Base-by-base conservation (phyloP, 2,888 invertebrate species). In the Metacarcinus magister region DNA sequence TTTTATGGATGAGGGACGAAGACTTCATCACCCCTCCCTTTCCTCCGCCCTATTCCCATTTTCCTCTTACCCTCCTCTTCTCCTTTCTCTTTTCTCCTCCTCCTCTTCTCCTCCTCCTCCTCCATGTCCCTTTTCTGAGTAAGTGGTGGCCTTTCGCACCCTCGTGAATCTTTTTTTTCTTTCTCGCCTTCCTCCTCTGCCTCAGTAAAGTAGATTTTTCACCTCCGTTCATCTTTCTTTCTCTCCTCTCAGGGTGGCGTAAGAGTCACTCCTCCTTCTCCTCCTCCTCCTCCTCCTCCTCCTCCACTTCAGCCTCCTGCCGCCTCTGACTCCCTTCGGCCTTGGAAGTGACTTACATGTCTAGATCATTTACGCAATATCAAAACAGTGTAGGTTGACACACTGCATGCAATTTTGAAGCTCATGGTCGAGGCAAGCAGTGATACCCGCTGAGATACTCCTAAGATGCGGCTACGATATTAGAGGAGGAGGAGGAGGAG, bases 401-500 rank as follows among this genome's bases (percentile, higher is more conserved):
- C 87, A 87, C 39, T 19, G 87, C 39, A 87, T 87, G 28, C 87
- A 87, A 39, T 87, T 87, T 87, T 87, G 39, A 87, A 87, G n/a
- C 87, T 87, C 39, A 87, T 87, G 32, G 87, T 87, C 39, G n/a
- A 39, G 87, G 87, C 87, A 87, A 87, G 87, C 87, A 87, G 87
- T 87, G 87, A 87, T 87, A 32, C 32, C 87, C 39, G 32, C 87
- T 87, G 87, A 87, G 87, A 87, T 87, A 39, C 39, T 39, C 87
- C 7, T 87, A 87, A 87, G 87, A 87, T 87, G 13, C 87, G 13
- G 28, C 87, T 19, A 39, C 87, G 87, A 39, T 39, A 87, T 87
- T 32, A 39, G 39, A 87, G 39, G 39, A 87, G 39, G 87, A 39
- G 39, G 39, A 39, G 39, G 39, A 39, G 39, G 39, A 39, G 39